Base-by-base conservation (phyloP, 2,888 invertebrate species). In the Pyrocoelia pectoralis region DNA sequence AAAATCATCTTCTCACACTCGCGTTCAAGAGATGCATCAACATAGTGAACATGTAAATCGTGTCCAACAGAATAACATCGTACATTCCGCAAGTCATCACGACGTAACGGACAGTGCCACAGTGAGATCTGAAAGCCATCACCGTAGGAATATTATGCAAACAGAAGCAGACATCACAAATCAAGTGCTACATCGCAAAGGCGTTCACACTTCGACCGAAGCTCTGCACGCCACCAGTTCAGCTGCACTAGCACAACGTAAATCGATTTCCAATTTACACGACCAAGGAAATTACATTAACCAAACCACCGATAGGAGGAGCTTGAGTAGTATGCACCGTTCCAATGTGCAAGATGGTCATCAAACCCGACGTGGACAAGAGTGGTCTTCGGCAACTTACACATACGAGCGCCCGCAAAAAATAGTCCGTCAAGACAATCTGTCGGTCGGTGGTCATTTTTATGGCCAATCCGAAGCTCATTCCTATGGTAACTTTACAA, bases 251-350 rank as follows among this genome's bases (percentile, higher is more conserved):
- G 90, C 91, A 67, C 92, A 92, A 79, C 85, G 91, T 53, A 92
- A 92, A 78, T 93, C 93, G 61, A 90, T 93, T 63, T 88, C 88
- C 17, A 93, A 93, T 76, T 83, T 94, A 1, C 89, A 90, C 58
- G 92, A 92, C 66, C 89, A 88, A 70, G 89, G 89, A 8, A 87
- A 89, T 72, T 89, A 87, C 72, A 85, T 88, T 1, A 84, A 87
- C 0, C 87, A 88, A 62, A 88, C 88, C 69, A 86, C 85, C 8
- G 92, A 93, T 67, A 85, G 93, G 63, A 89, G 89, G 71, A 93
- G 93, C 75, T 85, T 92, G 41, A 93, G 92, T 72, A 89, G 92
- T 1, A 85, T 93, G 77, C 93, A 94, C 77, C 85, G 92, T 19
- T 91, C 89, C 52, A 62, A 62, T 14, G 83, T 85, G 43, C 79